These are phyloP conservation scores for Atethmia centrago DNA, from an alignment of 2,888 invertebrate genomes.

Conservation along the genomic window DNA sequence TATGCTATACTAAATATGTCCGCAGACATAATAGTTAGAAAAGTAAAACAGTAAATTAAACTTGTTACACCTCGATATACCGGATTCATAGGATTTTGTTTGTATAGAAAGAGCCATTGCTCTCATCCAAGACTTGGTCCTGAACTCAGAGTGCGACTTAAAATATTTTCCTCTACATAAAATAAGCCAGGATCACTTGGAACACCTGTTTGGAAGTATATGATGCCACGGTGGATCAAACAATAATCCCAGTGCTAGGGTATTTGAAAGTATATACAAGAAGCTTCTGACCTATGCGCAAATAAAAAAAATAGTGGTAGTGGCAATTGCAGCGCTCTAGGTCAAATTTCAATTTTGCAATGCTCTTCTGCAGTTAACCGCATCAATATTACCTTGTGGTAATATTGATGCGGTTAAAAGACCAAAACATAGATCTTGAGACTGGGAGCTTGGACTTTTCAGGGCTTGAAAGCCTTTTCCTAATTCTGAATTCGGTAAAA, in stretches of 20 bases:
- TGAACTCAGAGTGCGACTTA: background rate
- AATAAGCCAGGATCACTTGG: constrained; percentile 11
- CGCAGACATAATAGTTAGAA: too few species aligned
- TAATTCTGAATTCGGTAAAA: too few species aligned
- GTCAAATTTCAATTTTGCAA: constrained; percentile 1
- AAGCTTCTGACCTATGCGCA: background rate
- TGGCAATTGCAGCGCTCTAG: background rate
- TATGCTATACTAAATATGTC: background rate
- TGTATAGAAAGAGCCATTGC: constrained; percentile 8
- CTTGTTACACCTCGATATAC: background rate
- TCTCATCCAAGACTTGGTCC: background rate
- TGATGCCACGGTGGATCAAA: constrained; percentile 4
- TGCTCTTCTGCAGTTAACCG: constrained; percentile 4
- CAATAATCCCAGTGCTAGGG: background rate
- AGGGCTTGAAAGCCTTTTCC: background rate
- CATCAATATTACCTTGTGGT: constrained; percentile 1
- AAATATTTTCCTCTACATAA: constrained; percentile 14
- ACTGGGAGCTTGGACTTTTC: background rate
- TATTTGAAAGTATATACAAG: constrained; percentile 6
- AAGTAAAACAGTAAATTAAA: too few species aligned
- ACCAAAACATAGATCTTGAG: constrained; percentile 2
- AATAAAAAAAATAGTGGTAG: constrained; percentile 1
- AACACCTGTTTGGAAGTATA: background rate
- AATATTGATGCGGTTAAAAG: too few species aligned
- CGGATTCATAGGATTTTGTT: constrained; percentile 2